These are phyloP conservation scores for Channa striata DNA, from an alignment of 2,797 vertebrate genomes.

Conservation along the genomic window DNA sequence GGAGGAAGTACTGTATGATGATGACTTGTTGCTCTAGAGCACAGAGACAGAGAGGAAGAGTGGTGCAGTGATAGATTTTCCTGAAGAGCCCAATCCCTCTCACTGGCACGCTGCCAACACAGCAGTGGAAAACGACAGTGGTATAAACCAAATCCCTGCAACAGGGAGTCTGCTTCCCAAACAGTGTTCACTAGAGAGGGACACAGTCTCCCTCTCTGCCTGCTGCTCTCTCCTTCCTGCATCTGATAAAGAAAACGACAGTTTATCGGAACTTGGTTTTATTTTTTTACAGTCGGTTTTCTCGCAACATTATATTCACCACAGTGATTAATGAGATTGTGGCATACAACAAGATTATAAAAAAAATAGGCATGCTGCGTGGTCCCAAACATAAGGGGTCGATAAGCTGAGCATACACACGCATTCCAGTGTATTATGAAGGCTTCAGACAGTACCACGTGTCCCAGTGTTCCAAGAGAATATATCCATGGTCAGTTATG, in stretches of 20 bases:
- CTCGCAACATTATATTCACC: neutral
- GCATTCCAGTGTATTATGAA: neutral
- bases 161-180: conserved; percentile 30
- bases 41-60: conserved; percentile 9
- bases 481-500: neutral
- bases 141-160: conserved; percentile 44
- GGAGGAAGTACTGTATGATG: neutral
- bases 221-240: neutral
- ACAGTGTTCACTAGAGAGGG: conserved; percentile 13
- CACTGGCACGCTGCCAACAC: conserved; percentile 44
- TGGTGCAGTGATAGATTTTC: conserved; percentile 41
- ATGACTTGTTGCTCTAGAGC: conserved; percentile 11
- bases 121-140: conserved; percentile 49
- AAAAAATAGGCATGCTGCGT: neutral
- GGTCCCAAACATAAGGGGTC: neutral
- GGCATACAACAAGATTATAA: neutral
- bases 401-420: neutral
- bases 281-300: neutral
- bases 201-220: neutral
- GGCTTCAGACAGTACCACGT: neutral
- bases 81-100: conserved; percentile 21
- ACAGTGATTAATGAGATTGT: neutral
- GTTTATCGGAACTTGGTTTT: neutral
- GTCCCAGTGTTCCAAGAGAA: neutral
- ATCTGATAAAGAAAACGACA: neutral